Percentiles rank a stretch among this genome's conserved stretches.
Conservation (phyloP, 2,888 invertebrate genomes). For the Gymnosoma rotundatum region DNA sequence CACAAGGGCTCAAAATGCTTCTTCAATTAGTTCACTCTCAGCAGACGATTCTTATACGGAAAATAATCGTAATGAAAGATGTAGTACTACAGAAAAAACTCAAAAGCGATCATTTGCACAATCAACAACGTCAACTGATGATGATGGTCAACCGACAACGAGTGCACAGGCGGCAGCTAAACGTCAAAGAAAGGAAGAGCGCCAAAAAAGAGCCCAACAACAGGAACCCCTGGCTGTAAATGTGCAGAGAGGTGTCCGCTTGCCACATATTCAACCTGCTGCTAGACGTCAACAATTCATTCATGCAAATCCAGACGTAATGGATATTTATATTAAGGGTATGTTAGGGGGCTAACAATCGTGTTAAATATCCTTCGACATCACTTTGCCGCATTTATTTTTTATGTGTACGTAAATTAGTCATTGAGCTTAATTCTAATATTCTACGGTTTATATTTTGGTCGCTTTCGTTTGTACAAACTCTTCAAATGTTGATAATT, state of each 20-base stretch:
- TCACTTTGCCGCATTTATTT: no score
- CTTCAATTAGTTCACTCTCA: conserved; percentile 45
- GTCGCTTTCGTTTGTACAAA: no score
- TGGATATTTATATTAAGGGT: conserved; percentile 73
- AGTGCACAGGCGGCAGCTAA: conserved; percentile 49
- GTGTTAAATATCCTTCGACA: no score
- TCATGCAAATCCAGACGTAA: conserved; percentile 65
- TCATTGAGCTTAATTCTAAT: no score
- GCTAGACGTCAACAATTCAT: conserved; percentile 71
- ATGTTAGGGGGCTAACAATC: conserved; percentile 71
- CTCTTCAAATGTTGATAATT: no score
- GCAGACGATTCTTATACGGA: not conserved
- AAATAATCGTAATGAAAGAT: not conserved
- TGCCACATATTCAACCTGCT: conserved; percentile 74
- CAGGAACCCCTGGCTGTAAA: conserved; percentile 72
- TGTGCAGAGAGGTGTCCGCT: conserved; percentile 74
- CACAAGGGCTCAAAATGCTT: conserved; percentile 35
- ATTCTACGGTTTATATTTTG: no score
- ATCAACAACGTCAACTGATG: conserved; percentile 15
- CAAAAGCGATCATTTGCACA: not conserved
- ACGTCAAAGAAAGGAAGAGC: conserved; percentile 49
- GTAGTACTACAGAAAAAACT: not conserved
- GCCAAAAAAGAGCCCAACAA: not conserved
- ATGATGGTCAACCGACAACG: conserved; percentile 27
- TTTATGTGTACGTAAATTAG: no score